Conservation (phyloP, 2,888 invertebrate species). For the Diadromus collaris region DNA sequence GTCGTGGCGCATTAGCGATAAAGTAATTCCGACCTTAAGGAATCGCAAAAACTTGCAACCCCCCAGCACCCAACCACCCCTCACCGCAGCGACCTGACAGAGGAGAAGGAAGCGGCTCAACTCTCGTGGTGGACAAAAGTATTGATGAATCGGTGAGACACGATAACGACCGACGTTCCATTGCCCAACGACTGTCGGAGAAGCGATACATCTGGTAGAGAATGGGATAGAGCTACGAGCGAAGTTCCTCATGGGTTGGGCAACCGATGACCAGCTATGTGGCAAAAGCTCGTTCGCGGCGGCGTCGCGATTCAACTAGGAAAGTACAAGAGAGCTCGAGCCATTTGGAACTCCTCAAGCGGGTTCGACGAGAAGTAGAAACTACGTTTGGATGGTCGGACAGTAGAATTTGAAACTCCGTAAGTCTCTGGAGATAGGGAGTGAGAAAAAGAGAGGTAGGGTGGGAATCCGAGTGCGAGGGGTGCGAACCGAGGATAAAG, state of each 20-base stretch:
- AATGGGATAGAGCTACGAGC: background rate
- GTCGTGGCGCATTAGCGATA: conserved; percentile 66
- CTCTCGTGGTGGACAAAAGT: background rate
- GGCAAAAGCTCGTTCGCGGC: background rate
- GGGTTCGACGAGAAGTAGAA: conserved; percentile 50
- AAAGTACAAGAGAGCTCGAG: background rate
- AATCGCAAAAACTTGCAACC: conserved; percentile 65
- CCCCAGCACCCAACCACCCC: too few species aligned
- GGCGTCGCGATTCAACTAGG: background rate
- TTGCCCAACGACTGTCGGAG: background rate
- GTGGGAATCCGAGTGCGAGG: conserved; percentile 1
- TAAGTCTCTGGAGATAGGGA: conserved; percentile 8
- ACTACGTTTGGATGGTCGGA: conserved; percentile 25
- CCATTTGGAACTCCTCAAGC: conserved; percentile 6
- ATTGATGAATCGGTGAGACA: background rate
- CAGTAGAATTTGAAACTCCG: conserved; percentile 35
- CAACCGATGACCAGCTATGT: background rate
- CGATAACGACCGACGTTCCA: background rate
- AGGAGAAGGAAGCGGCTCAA: conserved; percentile 26
- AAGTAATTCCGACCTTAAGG: conserved; percentile 66
- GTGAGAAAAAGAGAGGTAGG: conserved; percentile 3
- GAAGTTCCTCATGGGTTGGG: background rate
- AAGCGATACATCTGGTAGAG: background rate
- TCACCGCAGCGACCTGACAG: conserved; percentile 47
- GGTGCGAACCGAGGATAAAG: conserved; percentile 56